phyloP scores from a whole-genome alignment of 2,888 invertebrate species.

The Pseudococcus jackbeardsleyi region DNA sequence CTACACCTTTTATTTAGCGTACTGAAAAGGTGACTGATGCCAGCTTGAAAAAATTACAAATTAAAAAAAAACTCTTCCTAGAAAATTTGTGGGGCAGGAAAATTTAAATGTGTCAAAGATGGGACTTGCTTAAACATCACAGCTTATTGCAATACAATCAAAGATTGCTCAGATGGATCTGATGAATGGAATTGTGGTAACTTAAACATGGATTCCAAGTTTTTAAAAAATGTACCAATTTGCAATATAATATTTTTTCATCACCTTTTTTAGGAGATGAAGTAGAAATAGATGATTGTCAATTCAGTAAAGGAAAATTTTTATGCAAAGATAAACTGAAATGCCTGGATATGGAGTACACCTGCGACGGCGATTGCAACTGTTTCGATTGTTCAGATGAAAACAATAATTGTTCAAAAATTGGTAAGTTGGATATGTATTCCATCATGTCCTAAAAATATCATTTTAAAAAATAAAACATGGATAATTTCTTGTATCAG shows the following conservation, averaged over 20 bases:
- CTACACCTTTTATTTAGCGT: no score
- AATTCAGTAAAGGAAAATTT: background rate
- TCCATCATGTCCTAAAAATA: no score
- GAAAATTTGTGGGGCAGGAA: background rate
- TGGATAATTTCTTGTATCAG: no score
- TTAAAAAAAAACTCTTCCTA: background rate
- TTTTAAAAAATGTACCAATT: background rate
- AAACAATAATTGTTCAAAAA: background rate
- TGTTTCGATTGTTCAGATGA: slow-evolving; percentile 18
- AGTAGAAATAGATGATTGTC: background rate
- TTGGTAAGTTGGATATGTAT: background rate
- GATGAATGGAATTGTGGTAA: background rate
- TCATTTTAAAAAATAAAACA: no score
- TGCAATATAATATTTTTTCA: background rate
- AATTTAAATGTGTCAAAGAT: background rate
- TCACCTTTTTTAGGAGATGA: background rate
- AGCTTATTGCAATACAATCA: background rate
- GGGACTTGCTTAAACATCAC: background rate
- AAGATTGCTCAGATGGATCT: background rate
- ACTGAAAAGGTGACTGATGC: no score
- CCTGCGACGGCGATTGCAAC: background rate
- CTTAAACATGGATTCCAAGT: background rate
- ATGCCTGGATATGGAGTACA: background rate
- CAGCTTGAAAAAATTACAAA: no score
- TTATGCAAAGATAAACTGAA: background rate